phyloP scores from a whole-genome alignment of 2,797 vertebrate genomes.

The Echeneis naucrates region DNA sequence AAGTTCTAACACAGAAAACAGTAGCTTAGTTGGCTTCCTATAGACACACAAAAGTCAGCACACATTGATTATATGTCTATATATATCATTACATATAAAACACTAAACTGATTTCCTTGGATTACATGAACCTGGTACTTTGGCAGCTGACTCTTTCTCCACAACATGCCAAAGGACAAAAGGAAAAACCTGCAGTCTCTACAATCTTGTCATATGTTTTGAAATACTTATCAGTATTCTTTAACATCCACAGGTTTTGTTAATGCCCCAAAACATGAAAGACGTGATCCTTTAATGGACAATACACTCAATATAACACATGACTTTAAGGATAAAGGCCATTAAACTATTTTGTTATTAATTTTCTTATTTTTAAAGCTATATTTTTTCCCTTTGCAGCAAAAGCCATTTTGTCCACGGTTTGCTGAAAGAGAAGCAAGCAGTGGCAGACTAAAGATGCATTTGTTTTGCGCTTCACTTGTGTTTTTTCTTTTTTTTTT shows the following conservation, averaged over 20 bases:
- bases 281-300: background rate
- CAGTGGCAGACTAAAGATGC: slow-evolving; percentile 16
- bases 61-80: slow-evolving; percentile 14
- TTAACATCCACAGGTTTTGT: background rate
- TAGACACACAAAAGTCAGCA: slow-evolving; percentile 19
- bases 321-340: background rate
- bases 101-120: background rate
- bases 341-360: background rate
- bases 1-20: background rate
- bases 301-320: slow-evolving; percentile 4
- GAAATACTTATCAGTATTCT: background rate
- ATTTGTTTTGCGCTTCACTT: slow-evolving; percentile 7
- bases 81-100: no score
- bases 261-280: background rate
- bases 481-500: background rate
- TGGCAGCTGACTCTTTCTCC: slow-evolving; percentile 4
- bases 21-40: background rate
- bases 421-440: slow-evolving; percentile 25
- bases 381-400: slow-evolving; percentile 3
- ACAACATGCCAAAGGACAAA: background rate
- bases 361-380: slow-evolving; percentile 15
- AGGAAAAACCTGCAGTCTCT: background rate
- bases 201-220: background rate
- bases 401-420: background rate
- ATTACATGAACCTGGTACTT: slow-evolving; percentile 9